phyloP scores from a whole-genome alignment of 1,140 invertebrate genomes.

The Drosophila elegans region DNA sequence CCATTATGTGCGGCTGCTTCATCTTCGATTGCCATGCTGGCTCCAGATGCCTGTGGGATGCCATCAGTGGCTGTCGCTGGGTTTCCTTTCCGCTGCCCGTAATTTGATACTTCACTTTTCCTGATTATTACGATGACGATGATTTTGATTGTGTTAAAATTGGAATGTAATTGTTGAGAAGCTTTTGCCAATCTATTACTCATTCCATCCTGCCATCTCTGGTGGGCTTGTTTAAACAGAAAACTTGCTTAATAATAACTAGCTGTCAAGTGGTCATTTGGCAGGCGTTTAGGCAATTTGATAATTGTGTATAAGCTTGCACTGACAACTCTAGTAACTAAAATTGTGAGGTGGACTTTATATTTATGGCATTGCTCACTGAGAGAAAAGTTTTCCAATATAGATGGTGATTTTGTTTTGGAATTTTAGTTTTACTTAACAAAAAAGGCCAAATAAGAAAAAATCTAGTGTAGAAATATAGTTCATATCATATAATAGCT shows the following conservation, averaged over 20 bases:
- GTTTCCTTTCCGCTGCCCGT: slow-evolving; percentile 47
- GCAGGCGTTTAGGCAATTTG: slow-evolving; percentile 51
- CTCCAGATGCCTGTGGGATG: slow-evolving; percentile 46
- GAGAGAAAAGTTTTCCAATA: background rate
- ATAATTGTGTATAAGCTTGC: slow-evolving; percentile 43
- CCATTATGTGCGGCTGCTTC: slow-evolving; percentile 49
- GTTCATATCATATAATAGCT: too few relatives aligned
- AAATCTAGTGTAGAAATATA: background rate
- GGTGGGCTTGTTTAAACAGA: slow-evolving; percentile 51
- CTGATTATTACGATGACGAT: slow-evolving; percentile 79
- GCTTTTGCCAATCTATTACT: slow-evolving; percentile 31
- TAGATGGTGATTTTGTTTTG: too few relatives aligned
- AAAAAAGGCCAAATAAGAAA: background rate
- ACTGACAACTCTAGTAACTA: background rate
- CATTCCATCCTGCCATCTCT: background rate
- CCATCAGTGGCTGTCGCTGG: slow-evolving; percentile 16
- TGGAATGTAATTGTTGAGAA: slow-evolving; percentile 77
- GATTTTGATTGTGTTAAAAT: slow-evolving; percentile 82
- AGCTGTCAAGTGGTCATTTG: slow-evolving; percentile 65
- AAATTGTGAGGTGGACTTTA: background rate
- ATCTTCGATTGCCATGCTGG: slow-evolving; percentile 66
- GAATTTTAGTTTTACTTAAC: background rate
- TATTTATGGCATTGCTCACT: background rate
- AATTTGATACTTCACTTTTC: slow-evolving; percentile 82
- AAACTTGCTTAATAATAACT: slow-evolving; percentile 53